Percentiles rank a stretch among this genome's conserved stretches.
phyloP scores from a whole-genome alignment of 1,140 invertebrate species.

The Leptonema lineaticorne region DNA sequence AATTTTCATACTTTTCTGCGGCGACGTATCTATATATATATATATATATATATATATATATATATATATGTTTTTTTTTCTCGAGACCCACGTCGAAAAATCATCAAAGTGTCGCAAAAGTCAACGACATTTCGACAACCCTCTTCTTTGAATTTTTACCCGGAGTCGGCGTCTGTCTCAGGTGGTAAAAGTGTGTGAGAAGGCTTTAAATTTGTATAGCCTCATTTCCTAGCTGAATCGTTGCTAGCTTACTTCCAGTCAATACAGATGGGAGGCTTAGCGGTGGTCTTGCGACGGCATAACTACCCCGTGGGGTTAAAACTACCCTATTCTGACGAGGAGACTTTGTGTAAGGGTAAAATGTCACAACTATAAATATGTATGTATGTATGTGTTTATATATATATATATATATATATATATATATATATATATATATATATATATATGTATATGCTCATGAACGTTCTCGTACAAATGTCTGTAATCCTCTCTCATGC shows the following conservation, averaged over 20 bases:
- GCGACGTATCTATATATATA: too few species aligned
- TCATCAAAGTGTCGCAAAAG: slow-evolving; percentile 21
- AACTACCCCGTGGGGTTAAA: neutral
- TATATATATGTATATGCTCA: neutral
- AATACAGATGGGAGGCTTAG: slow-evolving; percentile 13
- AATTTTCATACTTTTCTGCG: too few species aligned
- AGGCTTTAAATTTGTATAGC: slow-evolving; percentile 26
- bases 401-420: neutral
- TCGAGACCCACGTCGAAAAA: slow-evolving; percentile 1
- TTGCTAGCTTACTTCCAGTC: too few species aligned
- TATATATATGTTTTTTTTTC: too few species aligned
- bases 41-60: too few species aligned
- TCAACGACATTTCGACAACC: neutral
- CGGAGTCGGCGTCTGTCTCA: slow-evolving; percentile 3
- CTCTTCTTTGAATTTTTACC: too few species aligned
- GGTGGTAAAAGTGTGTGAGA: slow-evolving; percentile 15
- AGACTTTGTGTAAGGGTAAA: too few species aligned
- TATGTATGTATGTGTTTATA: neutral
- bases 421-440: neutral
- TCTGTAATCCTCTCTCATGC: slow-evolving; percentile 7
- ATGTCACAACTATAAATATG: neutral
- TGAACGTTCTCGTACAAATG: neutral
- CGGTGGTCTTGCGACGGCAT: neutral
- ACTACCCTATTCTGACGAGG: slow-evolving; percentile 14
- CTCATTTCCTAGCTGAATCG: slow-evolving; percentile 14